Evolutionary conservation across 2,113 vertebrate species (phyloP).

Genomic region (Machaerirhynchus nigripectus): DNA sequence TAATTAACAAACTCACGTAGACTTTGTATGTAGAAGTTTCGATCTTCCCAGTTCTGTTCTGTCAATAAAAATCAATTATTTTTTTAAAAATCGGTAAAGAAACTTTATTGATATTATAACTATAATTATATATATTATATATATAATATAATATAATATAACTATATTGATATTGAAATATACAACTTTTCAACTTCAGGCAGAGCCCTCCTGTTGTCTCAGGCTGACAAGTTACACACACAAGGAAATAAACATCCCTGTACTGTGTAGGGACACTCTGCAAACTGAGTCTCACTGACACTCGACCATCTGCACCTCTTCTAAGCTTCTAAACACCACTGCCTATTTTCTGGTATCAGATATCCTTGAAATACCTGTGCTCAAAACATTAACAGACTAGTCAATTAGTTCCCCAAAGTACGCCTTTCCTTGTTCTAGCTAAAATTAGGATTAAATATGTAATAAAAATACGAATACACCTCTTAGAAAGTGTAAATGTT

Average conservation of each 20-base stretch:
- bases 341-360: not conserved
- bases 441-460: not conserved
- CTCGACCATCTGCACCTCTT: not conserved
- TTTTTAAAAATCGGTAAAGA: not conserved
- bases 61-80: not conserved
- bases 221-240: not conserved
- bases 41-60: not conserved
- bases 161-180: not conserved
- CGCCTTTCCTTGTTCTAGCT: not conserved
- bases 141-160: too few relatives aligned
- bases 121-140: too few relatives aligned
- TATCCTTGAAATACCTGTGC: not conserved
- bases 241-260: not conserved
- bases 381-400: not conserved
- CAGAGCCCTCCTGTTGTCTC: not conserved
- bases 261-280: not conserved
- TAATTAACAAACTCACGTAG: not conserved
- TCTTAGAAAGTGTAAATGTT: not conserved
- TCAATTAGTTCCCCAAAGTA: not conserved
- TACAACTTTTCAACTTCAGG: not conserved
- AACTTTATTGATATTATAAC: too few relatives aligned
- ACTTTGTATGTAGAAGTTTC: not conserved
- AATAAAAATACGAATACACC: not conserved
- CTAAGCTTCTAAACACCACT: not conserved
- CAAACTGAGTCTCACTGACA: not conserved